Evolutionary conservation across 2,113 vertebrate species (phyloP).

Genomic region (Phylloscopus trochilus): DNA sequence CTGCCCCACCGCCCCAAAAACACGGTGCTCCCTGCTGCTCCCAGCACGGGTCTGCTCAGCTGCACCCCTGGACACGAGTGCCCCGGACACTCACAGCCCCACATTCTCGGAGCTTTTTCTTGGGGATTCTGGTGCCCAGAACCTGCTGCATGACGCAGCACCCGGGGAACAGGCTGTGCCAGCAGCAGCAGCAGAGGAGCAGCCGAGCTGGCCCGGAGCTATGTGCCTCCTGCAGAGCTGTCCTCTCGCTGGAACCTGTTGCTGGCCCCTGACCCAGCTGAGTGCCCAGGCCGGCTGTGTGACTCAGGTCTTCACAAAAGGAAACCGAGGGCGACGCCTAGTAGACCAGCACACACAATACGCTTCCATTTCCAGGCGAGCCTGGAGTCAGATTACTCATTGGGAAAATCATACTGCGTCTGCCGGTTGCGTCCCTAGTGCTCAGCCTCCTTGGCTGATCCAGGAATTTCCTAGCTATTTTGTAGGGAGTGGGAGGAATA

Average conservation of each 20-base stretch:
- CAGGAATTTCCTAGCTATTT: not conserved
- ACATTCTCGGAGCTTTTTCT: not conserved
- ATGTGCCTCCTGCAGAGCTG: not conserved
- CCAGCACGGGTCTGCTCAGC: rapidly evolving
- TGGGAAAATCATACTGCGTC: not conserved
- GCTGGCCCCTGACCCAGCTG: not conserved
- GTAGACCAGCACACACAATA: rapidly evolving
- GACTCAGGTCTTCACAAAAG: rapidly evolving
- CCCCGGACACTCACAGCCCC: rapidly evolving
- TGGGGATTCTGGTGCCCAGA: not conserved
- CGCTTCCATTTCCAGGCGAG: not conserved
- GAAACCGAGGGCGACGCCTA: not conserved
- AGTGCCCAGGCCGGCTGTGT: rapidly evolving
- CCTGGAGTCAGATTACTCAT: not conserved
- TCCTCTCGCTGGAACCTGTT: too few relatives aligned
- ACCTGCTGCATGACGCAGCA: rapidly evolving
- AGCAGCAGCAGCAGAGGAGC: rapidly evolving
- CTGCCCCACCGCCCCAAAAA: not conserved
- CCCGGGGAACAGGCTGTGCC: too few relatives aligned
- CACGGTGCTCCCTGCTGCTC: not conserved
- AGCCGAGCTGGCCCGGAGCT: rapidly evolving
- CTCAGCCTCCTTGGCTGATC: not conserved
- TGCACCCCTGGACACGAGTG: rapidly evolving
- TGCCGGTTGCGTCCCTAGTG: rapidly evolving
- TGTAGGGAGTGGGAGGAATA: not conserved